Percentiles rank a stretch among this genome's conserved stretches.
Evolutionary conservation across 2,888 invertebrate genomes (phyloP).

Genomic region (Asteroscopus sphinx): DNA sequence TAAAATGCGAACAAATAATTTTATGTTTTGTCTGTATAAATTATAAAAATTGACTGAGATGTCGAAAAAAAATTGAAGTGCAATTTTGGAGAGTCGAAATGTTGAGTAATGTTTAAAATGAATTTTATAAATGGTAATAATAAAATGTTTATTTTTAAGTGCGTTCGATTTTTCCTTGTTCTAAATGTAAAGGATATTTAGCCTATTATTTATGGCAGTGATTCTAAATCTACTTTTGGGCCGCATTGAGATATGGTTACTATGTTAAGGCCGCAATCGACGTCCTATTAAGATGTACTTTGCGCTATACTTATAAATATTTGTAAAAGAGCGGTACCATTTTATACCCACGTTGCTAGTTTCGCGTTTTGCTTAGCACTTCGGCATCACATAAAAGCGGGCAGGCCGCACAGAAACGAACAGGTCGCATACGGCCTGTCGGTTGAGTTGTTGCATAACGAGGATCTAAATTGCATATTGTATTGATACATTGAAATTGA

Average conservation of each 20-base stretch:
- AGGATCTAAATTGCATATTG: too few relatives aligned
- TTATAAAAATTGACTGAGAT: slow-evolving; percentile 15
- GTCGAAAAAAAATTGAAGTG: slow-evolving; percentile 32
- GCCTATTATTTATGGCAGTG: not conserved
- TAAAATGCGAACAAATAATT: slow-evolving; percentile 34
- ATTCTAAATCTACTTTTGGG: not conserved
- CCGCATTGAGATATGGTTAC: not conserved
- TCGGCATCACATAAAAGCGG: not conserved
- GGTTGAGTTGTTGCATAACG: not conserved
- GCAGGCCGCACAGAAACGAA: too few relatives aligned
- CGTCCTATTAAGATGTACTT: not conserved
- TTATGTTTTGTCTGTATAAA: slow-evolving; percentile 13
- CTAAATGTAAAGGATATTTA: not conserved
- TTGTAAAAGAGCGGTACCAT: not conserved
- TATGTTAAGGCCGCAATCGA: not conserved
- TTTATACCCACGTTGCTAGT: not conserved
- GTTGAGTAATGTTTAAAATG: slow-evolving; percentile 31
- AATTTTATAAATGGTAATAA: slow-evolving; percentile 14
- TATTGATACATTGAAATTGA: too few relatives aligned
- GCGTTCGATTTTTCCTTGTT: slow-evolving; percentile 1
- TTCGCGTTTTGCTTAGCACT: not conserved
- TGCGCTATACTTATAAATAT: not conserved
- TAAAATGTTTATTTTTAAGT: slow-evolving; percentile 8
- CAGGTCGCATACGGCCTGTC: too few relatives aligned
- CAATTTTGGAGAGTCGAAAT: slow-evolving; percentile 26